Evolutionary conservation across 1,140 invertebrate genomes (phyloP).

Genomic region (Steinernema feltiae): DNA sequence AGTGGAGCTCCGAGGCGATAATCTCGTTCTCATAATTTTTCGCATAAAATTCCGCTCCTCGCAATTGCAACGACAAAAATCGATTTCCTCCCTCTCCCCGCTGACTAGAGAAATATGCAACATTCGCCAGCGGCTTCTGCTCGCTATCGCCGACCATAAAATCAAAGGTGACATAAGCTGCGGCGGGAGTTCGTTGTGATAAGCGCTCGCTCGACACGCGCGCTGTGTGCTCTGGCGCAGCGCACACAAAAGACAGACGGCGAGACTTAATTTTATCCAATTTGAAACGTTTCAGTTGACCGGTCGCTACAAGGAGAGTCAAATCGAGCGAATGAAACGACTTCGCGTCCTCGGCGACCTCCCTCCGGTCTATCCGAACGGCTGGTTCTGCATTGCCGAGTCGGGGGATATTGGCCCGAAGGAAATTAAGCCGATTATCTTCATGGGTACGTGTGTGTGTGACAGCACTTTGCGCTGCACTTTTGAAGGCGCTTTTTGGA

Average conservation of each 20-base stretch:
- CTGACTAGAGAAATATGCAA: background rate
- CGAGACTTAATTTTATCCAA: background rate
- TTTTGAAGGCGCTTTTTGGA: too few relatives aligned
- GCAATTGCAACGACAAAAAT: background rate
- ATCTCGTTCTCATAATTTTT: background rate
- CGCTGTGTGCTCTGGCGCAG: background rate
- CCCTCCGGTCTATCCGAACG: conserved; percentile 79
- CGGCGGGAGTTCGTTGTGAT: background rate
- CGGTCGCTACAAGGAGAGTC: conserved; percentile 21
- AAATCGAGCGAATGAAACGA: conserved; percentile 27
- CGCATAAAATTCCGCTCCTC: background rate
- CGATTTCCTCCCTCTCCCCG: background rate
- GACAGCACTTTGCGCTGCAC: too few relatives aligned
- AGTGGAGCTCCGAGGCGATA: too few relatives aligned
- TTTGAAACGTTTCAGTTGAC: conserved; percentile 24
- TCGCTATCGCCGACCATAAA: background rate
- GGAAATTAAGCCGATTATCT: conserved; percentile 66
- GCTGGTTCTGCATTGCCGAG: conserved; percentile 76
- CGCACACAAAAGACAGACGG: background rate
- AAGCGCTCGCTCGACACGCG: background rate
- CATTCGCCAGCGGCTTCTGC: background rate
- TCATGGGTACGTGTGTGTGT: conserved; percentile 65
- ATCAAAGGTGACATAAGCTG: background rate
- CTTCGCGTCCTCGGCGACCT: conserved; percentile 61
- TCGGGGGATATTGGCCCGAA: conserved; percentile 65